phyloP scores from a whole-genome alignment of 2,888 invertebrate species.

The Masnerella sp. region DNA sequence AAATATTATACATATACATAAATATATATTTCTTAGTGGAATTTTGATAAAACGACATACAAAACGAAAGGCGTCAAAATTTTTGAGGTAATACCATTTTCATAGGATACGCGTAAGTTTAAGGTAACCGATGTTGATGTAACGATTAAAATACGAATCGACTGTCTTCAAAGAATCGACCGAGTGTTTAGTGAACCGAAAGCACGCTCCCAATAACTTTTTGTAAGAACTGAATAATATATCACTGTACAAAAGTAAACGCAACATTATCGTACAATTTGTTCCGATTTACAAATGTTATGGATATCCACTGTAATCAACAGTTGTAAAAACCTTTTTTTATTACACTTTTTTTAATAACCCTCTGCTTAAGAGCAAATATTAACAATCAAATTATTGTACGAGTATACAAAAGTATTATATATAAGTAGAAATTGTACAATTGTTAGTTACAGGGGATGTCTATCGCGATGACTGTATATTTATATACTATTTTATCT shows the following conservation, averaged over 20 bases:
- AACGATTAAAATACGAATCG: constrained; percentile 56
- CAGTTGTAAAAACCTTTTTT: no score
- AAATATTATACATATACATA: constrained; percentile 69
- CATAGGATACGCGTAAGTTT: constrained; percentile 61
- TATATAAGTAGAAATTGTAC: background rate
- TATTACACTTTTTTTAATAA: no score
- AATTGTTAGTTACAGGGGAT: constrained; percentile 23
- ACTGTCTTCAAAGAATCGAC: constrained; percentile 55
- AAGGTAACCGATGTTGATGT: constrained; percentile 64
- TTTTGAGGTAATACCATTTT: constrained; percentile 60
- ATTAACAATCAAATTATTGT: constrained; percentile 22
- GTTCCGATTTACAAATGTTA: constrained; percentile 40
- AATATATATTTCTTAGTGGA: constrained; percentile 72
- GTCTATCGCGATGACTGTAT: constrained; percentile 39
- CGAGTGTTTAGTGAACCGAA: constrained; percentile 57
- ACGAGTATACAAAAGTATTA: background rate
- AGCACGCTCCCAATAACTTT: constrained; percentile 58
- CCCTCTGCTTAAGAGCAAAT: no score
- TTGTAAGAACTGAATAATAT: constrained; percentile 61
- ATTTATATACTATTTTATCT: constrained; percentile 47
- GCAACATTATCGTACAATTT: constrained; percentile 54
- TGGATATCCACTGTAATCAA: constrained; percentile 28
- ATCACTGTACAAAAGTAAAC: constrained; percentile 62
- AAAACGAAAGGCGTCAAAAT: constrained; percentile 54
- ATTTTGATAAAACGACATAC: constrained; percentile 69